Evolutionary conservation across 2,797 vertebrate species (phyloP).

Genomic region (Oryzias sinensis): DNA sequence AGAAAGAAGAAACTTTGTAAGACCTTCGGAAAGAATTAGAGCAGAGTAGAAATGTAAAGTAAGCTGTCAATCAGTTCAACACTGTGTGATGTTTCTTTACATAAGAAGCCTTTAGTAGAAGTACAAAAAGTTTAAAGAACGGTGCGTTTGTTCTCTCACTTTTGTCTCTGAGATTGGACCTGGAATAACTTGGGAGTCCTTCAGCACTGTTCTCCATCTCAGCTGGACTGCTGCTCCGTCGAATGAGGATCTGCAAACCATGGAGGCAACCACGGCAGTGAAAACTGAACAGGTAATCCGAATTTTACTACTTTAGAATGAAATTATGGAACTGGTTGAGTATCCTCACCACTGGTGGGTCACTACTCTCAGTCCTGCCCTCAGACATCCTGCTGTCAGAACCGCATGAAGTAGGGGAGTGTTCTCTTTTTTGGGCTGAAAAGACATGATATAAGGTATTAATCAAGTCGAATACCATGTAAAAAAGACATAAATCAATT

Average conservation of each 20-base stretch:
- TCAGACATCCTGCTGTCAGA: slow-evolving; percentile 80
- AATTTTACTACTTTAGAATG: background rate
- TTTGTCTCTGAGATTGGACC: slow-evolving; percentile 81
- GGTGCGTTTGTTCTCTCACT: slow-evolving; percentile 73
- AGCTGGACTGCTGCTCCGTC: slow-evolving; percentile 83
- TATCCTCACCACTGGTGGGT: slow-evolving; percentile 83
- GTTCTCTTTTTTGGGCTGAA: slow-evolving; percentile 84
- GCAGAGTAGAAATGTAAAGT: background rate
- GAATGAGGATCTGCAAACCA: slow-evolving; percentile 76
- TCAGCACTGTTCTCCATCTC: slow-evolving; percentile 85
- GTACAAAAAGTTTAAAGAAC: background rate
- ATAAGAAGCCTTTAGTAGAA: no score
- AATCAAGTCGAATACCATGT: no score
- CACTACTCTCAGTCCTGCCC: slow-evolving; percentile 74
- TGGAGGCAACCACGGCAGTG: background rate
- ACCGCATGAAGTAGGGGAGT: slow-evolving; percentile 77
- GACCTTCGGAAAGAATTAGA: background rate
- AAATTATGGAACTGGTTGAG: background rate
- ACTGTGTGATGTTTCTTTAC: background rate
- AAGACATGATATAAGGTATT: background rate
- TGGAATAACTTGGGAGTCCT: slow-evolving; percentile 60
- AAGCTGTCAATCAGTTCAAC: slow-evolving; percentile 3
- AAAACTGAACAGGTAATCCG: background rate
- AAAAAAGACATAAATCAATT: no score
- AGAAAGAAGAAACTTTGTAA: background rate